phyloP scores from a whole-genome alignment of 2,797 vertebrate genomes.

The Megalops cyprinoides region DNA sequence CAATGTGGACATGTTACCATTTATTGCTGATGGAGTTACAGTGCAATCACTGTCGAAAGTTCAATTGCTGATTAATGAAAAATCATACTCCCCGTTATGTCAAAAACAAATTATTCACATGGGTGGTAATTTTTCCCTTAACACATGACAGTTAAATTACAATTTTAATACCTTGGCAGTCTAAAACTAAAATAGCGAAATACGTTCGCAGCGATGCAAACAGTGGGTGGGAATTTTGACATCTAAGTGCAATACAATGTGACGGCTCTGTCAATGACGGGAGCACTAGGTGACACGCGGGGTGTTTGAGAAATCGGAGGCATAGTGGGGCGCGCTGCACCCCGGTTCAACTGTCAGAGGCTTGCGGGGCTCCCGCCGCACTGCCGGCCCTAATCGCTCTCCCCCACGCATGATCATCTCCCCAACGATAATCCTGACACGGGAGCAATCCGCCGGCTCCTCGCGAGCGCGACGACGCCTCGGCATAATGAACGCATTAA shows the following conservation, averaged over 20 bases:
- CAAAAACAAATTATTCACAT: not conserved
- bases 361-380: conserved; percentile 22
- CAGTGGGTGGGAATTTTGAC: conserved; percentile 8
- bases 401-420: conserved; percentile 29
- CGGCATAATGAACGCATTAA: conserved; percentile 32
- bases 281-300: conserved; percentile 6
- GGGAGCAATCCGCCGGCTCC: conserved; percentile 26
- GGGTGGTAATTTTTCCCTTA: not conserved
- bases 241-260: not conserved
- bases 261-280: not conserved
- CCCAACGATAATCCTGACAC: conserved; percentile 40
- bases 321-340: not conserved
- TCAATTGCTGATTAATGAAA: too few relatives aligned
- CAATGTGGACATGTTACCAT: not conserved
- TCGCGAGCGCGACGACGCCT: conserved; percentile 15
- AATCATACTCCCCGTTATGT: too few relatives aligned
- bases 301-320: not conserved
- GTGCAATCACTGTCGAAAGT: not conserved
- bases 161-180: conserved; percentile 12
- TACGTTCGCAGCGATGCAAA: not conserved
- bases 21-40: not conserved
- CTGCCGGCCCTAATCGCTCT: conserved; percentile 30
- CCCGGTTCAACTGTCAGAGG: conserved; percentile 35
- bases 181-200: not conserved
- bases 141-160: not conserved